phyloP scores from a whole-genome alignment of 2,888 invertebrate species.

The Melieria omissa region DNA sequence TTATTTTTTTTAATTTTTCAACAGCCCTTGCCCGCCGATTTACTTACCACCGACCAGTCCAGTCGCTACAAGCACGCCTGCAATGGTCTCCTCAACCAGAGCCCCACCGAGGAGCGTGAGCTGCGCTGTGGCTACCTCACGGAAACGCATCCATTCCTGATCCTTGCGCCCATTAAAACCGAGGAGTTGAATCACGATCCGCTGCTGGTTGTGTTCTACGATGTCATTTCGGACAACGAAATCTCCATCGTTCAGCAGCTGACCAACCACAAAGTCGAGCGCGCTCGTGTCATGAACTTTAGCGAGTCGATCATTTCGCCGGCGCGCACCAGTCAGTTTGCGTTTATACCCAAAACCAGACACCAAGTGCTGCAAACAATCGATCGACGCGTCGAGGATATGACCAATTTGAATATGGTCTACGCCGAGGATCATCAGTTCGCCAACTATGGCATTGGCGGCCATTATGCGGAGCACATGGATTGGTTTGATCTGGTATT shows the following conservation, averaged over 20 bases:
- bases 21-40: constrained; percentile 51
- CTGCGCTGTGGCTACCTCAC: constrained; percentile 62
- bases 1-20: background rate
- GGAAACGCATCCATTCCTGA: constrained; percentile 63
- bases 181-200: constrained; percentile 70
- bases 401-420: constrained; percentile 71
- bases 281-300: constrained; percentile 75
- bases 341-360: constrained; percentile 43
- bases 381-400: constrained; percentile 68
- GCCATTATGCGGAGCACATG: constrained; percentile 71
- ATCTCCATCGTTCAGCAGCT: constrained; percentile 69
- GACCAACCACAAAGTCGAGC: constrained; percentile 68
- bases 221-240: constrained; percentile 72
- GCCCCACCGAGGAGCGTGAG: constrained; percentile 57
- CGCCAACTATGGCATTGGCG: constrained; percentile 68
- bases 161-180: constrained; percentile 68
- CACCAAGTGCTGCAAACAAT: constrained; percentile 71
- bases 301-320: constrained; percentile 48
- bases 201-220: constrained; percentile 69
- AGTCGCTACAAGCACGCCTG: constrained; percentile 62
- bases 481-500: constrained; percentile 49
- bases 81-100: constrained; percentile 69
- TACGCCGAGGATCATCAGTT: constrained; percentile 68
- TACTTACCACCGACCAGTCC: constrained; percentile 16
- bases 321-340: constrained; percentile 53